Evolutionary conservation across 2,888 invertebrate genomes (phyloP).

Genomic region (Chorisops tibialis): DNA sequence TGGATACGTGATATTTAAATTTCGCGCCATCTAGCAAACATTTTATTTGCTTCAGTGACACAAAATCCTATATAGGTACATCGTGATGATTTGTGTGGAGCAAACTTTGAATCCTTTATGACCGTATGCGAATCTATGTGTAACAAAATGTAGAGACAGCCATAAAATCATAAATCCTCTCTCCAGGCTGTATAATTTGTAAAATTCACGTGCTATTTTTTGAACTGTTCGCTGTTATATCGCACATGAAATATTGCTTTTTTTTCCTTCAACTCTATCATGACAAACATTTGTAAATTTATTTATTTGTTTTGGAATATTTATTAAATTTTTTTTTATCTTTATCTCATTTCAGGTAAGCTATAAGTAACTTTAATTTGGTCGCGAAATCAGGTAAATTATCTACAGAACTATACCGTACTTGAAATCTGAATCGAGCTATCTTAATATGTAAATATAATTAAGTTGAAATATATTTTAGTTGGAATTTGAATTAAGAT

Average conservation of each 20-base stretch:
- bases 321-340: not conserved
- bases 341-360: constrained; percentile 13
- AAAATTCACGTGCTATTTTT: not conserved
- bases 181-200: not conserved
- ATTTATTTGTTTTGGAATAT: not conserved
- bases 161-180: constrained; percentile 1
- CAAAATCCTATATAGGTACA: not conserved
- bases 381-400: not conserved
- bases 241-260: no score
- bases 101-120: constrained; percentile 1
- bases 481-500: no score
- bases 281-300: constrained; percentile 3
- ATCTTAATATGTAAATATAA: constrained; percentile 5
- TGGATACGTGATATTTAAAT: not conserved
- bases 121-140: no score
- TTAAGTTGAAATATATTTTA: no score
- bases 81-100: not conserved
- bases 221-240: no score
- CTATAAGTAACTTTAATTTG: constrained; percentile 1
- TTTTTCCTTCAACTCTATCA: no score
- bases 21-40: not conserved
- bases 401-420: no score
- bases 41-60: not conserved
- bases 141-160: no score
- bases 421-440: no score